Evolutionary conservation across 1,140 invertebrate genomes (phyloP).

Genomic region (Nebria ingens): DNA sequence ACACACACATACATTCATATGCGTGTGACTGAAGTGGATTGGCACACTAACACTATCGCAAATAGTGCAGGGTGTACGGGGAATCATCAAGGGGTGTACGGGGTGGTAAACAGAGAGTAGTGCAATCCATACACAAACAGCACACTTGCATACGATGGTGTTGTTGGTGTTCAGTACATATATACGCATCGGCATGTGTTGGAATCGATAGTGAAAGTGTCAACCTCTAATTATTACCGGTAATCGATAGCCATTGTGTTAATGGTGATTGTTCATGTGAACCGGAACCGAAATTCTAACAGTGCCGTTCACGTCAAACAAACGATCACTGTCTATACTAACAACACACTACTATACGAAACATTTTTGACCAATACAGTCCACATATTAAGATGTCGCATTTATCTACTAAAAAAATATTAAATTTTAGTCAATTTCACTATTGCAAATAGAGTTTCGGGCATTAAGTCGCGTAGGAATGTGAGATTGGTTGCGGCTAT

Average conservation of each 20-base stretch:
- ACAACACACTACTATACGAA: no score
- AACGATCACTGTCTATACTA: no score
- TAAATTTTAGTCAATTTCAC: no score
- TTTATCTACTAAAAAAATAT: no score
- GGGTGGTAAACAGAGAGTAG: background rate
- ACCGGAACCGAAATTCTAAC: conserved; percentile 2
- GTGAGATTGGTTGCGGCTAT: no score
- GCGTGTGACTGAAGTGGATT: background rate
- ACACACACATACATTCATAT: conserved; percentile 2
- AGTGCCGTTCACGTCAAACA: background rate
- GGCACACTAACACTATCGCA: background rate
- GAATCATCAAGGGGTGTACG: background rate
- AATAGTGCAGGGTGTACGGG: background rate
- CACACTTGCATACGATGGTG: background rate
- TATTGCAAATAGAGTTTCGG: no score
- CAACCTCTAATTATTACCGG: conserved; percentile 9
- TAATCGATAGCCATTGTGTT: conserved; percentile 8
- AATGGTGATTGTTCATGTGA: conserved; percentile 7
- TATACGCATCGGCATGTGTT: background rate
- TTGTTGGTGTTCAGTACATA: background rate
- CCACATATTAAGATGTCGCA: no score
- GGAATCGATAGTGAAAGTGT: background rate
- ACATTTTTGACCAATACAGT: no score
- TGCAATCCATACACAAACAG: background rate
- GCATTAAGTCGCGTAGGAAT: no score